These are phyloP conservation scores for Dromius quadrimaculatus DNA, from an alignment of 2,888 invertebrate species.

Conservation along the genomic window DNA sequence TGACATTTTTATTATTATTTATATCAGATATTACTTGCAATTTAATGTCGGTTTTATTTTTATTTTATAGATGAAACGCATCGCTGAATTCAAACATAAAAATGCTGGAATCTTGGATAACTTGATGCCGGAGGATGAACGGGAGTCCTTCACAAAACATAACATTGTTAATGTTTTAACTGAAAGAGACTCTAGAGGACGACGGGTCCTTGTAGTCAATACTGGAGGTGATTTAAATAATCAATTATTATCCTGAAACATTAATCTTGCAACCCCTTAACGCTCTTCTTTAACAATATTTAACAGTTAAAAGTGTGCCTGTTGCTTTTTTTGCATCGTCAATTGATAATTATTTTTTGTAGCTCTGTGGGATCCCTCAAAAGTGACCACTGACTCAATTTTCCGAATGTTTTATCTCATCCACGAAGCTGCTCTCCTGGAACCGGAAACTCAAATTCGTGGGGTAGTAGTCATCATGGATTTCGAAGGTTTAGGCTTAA, in stretches of 20 bases:
- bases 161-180: conserved; percentile 83
- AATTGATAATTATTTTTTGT: conserved; percentile 53
- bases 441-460: conserved; percentile 83
- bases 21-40: neutral
- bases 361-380: conserved; percentile 82
- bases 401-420: conserved; percentile 85
- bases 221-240: no score
- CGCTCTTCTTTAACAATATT: neutral
- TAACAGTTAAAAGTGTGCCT: neutral
- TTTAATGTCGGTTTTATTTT: conserved; percentile 7
- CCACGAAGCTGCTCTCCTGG: conserved; percentile 81
- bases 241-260: neutral
- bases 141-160: conserved; percentile 76
- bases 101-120: conserved; percentile 75
- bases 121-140: conserved; percentile 77
- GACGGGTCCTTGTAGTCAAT: conserved; percentile 80
- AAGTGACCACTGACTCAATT: conserved; percentile 79
- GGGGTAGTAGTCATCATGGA: conserved; percentile 88
- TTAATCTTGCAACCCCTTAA: neutral
- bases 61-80: conserved; percentile 77
- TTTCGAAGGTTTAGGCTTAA: conserved; percentile 81
- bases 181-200: conserved; percentile 80
- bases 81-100: conserved; percentile 81
- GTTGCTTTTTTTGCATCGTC: no score
- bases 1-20: neutral